These are phyloP conservation scores for Bombus sylvicola DNA, from an alignment of 1,140 invertebrate genomes.

Conservation along the genomic window DNA sequence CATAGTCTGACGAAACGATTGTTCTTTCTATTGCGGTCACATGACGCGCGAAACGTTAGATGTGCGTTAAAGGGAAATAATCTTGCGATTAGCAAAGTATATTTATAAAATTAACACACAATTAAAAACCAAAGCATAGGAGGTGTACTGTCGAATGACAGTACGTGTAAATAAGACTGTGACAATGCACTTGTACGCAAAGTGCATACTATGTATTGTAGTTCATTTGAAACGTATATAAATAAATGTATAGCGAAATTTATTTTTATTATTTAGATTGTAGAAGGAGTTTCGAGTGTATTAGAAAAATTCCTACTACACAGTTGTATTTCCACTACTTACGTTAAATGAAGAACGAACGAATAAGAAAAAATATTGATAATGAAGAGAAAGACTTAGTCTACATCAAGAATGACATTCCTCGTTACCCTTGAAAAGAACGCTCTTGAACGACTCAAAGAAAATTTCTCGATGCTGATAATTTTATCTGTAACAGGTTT, in stretches of 20 bases:
- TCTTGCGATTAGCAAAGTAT: constrained; percentile 34
- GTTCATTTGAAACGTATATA: constrained; percentile 68
- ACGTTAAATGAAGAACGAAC: constrained; percentile 6
- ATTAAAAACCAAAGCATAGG: constrained; percentile 71
- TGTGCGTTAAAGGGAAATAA: background rate
- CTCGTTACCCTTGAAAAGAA: constrained; percentile 43
- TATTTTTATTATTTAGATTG: constrained; percentile 78
- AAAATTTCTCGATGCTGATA: constrained; percentile 27
- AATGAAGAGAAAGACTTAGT: background rate
- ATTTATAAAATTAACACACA: constrained; percentile 52
- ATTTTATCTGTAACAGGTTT: constrained; percentile 68
- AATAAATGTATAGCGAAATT: constrained; percentile 77
- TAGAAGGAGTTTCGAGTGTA: constrained; percentile 59
- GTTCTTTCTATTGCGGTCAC: constrained; percentile 15
- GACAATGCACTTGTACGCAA: constrained; percentile 66
- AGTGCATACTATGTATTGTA: constrained; percentile 67
- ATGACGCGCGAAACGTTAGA: background rate
- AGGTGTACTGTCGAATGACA: constrained; percentile 60
- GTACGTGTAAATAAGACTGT: constrained; percentile 77
- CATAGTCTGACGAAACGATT: background rate
- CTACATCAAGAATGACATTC: constrained; percentile 49
- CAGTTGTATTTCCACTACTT: constrained; percentile 62
- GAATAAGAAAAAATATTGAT: background rate
- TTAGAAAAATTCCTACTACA: constrained; percentile 53
- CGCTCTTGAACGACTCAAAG: constrained; percentile 4